Evolutionary conservation across 2,113 vertebrate genomes (phyloP).

Genomic region (Cacatua alba): DNA sequence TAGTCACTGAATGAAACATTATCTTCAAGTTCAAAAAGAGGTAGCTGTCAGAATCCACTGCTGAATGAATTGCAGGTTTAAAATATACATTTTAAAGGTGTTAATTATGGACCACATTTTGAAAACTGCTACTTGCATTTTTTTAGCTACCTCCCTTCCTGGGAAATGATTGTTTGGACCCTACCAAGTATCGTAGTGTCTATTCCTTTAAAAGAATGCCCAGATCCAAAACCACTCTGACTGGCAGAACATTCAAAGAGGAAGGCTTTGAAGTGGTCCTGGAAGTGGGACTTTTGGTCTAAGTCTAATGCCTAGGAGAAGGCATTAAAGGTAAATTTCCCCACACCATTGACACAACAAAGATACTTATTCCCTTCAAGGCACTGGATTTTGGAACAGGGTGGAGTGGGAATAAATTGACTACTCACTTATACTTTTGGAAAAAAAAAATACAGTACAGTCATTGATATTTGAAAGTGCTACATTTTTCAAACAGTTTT

Average conservation of each 20-base stretch:
- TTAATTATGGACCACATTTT: not conserved
- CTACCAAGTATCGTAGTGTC: not conserved
- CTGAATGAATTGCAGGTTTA: not conserved
- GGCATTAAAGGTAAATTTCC: not conserved
- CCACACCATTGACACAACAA: not conserved
- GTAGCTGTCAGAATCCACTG: not conserved
- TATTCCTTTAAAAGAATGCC: not conserved
- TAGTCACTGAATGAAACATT: not conserved
- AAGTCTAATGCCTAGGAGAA: not conserved
- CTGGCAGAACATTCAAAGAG: not conserved
- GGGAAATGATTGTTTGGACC: not conserved
- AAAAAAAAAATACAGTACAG: not conserved
- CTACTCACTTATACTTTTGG: not conserved
- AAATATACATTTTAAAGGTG: not conserved
- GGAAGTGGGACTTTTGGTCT: not conserved
- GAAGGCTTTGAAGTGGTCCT: not conserved
- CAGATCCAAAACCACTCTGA: not conserved
- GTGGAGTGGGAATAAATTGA: not conserved
- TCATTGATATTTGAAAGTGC: not conserved
- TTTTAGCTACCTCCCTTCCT: not conserved
- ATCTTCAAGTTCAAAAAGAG: not conserved
- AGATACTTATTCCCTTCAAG: not conserved
- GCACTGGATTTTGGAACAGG: not conserved
- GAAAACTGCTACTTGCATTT: rapidly evolving
- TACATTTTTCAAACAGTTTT: not conserved